These are phyloP conservation scores for Enteromius unitaeniatus DNA, from an alignment of 2,797 vertebrate genomes.

Conservation along the genomic window DNA sequence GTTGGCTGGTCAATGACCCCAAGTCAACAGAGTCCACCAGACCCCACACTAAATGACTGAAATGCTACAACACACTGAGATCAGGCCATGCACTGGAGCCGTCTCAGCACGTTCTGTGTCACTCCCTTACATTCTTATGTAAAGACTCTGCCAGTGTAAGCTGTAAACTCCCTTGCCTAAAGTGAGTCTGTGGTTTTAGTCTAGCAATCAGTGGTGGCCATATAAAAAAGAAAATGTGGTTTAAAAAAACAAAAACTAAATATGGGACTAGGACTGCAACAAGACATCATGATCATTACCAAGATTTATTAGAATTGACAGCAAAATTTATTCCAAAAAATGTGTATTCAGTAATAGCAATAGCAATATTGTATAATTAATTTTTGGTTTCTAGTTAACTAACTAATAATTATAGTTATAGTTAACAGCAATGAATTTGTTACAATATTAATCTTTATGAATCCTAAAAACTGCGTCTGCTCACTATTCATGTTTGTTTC, in stretches of 20 bases:
- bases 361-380: not conserved
- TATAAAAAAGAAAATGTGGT: not conserved
- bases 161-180: not conserved
- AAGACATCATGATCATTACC: not conserved
- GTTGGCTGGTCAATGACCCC: constrained; percentile 50
- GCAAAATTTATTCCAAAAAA: not conserved
- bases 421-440: not conserved
- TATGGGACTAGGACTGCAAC: not conserved
- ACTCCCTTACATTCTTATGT: constrained; percentile 26
- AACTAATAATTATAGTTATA: not conserved
- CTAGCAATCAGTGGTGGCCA: not conserved
- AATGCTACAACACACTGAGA: constrained; percentile 2
- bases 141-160: not conserved
- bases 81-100: constrained; percentile 4
- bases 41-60: constrained; percentile 19
- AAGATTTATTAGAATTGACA: not conserved
- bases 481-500: not conserved
- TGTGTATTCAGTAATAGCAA: not conserved
- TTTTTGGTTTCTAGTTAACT: not conserved
- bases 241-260: not conserved
- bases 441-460: not conserved
- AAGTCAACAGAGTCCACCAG: constrained; percentile 32
- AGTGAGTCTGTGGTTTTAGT: not conserved
- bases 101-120: constrained; percentile 3
- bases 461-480: not conserved